phyloP scores from a whole-genome alignment of 2,888 invertebrate species.

The Polyommatus icarus region DNA sequence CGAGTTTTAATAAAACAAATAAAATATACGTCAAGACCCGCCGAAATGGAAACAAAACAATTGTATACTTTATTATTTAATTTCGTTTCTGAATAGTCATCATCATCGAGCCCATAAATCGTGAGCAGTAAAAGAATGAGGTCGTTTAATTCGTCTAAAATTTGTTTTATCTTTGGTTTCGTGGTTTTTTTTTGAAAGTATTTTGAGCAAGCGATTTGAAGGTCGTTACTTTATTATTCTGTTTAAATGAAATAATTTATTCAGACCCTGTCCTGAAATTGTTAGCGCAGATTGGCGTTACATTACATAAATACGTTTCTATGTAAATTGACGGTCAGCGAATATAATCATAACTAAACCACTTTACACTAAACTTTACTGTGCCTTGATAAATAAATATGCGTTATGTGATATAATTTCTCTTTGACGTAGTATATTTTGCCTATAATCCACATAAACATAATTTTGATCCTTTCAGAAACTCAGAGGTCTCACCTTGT shows the following conservation, averaged over 20 bases:
- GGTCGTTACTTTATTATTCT: conserved; percentile 19
- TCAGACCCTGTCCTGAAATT: conserved; percentile 14
- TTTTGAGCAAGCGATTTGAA: neutral
- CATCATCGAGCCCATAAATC: conserved; percentile 15
- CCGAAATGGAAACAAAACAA: conserved; percentile 68
- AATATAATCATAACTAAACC: neutral
- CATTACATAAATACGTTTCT: conserved; percentile 27
- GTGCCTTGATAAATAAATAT: neutral
- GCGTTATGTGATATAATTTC: neutral
- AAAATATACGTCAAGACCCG: conserved; percentile 62
- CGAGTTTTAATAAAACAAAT: conserved; percentile 68
- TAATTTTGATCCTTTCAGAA: neutral
- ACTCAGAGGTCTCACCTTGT: neutral
- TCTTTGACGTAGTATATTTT: neutral
- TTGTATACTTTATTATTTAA: conserved; percentile 75
- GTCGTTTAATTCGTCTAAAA: neutral
- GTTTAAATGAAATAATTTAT: conserved; percentile 26
- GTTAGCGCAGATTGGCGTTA: conserved; percentile 17
- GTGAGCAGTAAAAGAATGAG: neutral
- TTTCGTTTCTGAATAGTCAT: conserved; percentile 65
- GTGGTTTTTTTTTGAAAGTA: neutral
- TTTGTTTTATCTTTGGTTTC: conserved; percentile 25
- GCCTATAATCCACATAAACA: neutral
- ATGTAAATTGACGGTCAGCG: conserved; percentile 26
- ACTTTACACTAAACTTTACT: neutral